Percentiles rank a stretch among this genome's conserved stretches.
Evolutionary conservation across 2,113 vertebrate genomes (phyloP).

Genomic region (Turdus rufiventris): DNA sequence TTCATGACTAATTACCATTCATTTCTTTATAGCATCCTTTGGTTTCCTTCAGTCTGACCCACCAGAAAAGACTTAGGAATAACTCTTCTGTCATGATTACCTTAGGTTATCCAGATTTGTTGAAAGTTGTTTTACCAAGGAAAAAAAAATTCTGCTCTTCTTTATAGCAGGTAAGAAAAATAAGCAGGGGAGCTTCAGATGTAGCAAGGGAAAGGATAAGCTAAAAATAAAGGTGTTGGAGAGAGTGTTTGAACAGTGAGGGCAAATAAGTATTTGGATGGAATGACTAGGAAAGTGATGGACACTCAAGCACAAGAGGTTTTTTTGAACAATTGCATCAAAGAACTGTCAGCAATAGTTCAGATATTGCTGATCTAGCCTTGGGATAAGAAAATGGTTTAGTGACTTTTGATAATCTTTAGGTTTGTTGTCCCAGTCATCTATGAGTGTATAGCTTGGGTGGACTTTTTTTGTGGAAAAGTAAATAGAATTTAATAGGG

Average conservation of each 20-base stretch:
- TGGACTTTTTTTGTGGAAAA: not conserved
- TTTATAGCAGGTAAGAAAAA: not conserved
- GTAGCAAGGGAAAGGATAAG: not conserved
- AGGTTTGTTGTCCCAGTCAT: not conserved
- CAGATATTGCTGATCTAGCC: not conserved
- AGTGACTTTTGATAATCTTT: not conserved
- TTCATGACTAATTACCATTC: not conserved
- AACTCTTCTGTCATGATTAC: not conserved
- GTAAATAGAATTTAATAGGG: not conserved
- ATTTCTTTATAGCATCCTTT: not conserved
- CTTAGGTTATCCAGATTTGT: not conserved
- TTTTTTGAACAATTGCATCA: not conserved
- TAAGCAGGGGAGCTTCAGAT: rapidly evolving
- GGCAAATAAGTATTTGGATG: not conserved
- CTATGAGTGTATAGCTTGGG: not conserved
- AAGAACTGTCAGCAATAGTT: not conserved
- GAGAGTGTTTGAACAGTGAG: not conserved
- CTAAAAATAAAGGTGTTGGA: not conserved
- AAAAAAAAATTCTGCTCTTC: not conserved
- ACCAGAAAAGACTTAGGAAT: not conserved
- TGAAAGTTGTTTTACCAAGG: not conserved
- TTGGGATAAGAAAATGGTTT: not conserved
- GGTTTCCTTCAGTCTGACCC: not conserved
- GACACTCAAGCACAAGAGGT: not conserved
- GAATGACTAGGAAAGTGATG: not conserved